These are phyloP conservation scores for Sebastes itinus DNA, from an alignment of 2,797 vertebrate species.

Conservation along the genomic window DNA sequence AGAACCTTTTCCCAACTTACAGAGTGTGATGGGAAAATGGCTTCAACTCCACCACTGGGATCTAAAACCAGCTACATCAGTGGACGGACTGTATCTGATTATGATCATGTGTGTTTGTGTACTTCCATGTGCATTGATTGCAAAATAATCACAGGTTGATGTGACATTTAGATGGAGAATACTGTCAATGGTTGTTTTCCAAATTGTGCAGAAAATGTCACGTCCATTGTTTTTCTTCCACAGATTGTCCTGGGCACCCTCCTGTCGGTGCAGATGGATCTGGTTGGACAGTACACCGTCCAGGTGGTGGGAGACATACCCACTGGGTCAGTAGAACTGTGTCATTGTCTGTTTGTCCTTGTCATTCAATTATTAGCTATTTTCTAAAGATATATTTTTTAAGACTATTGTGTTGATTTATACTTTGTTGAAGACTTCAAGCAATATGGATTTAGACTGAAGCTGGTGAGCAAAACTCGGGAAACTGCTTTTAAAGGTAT, in stretches of 20 bases:
- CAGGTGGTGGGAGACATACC: constrained; percentile 89
- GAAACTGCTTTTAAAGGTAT: not conserved
- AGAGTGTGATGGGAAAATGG: not conserved
- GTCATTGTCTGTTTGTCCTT: constrained; percentile 9
- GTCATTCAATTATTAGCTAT: not conserved
- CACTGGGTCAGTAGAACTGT: constrained; percentile 84
- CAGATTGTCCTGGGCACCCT: constrained; percentile 70
- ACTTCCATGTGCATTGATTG: not conserved
- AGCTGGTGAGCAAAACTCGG: not conserved
- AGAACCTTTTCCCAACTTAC: not conserved
- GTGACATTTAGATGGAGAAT: constrained; percentile 25
- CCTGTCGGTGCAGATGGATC: constrained; percentile 73
- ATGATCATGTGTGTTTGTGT: not conserved
- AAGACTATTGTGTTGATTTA: not conserved
- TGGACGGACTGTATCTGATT: not conserved
- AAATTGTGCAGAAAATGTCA: constrained; percentile 33
- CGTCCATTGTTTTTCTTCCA: constrained; percentile 19
- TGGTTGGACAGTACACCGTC: constrained; percentile 73
- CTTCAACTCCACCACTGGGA: not conserved
- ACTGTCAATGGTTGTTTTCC: constrained; percentile 8
- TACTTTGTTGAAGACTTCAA: not conserved
- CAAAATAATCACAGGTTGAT: not conserved
- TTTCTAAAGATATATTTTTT: not conserved
- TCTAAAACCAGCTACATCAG: not conserved
- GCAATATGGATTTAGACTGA: no score